A percentile compares a stretch with the other conserved stretches of the same genome.
Conservation (phyloP, 1,140 invertebrate genomes). For the Wasmannia auropunctata region DNA sequence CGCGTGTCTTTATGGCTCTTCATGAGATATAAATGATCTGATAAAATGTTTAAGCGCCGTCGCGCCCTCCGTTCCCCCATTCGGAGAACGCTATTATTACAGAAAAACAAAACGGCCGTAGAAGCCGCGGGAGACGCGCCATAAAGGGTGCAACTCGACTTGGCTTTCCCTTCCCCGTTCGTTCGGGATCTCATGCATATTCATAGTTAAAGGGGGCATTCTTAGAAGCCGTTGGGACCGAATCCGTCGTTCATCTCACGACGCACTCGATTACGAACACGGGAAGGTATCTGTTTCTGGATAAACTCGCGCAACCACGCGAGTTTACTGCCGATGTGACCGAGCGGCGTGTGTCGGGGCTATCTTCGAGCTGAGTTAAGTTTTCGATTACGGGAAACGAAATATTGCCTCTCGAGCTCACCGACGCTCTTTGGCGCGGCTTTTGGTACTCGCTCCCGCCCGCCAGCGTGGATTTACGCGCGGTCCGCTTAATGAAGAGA, state of each 20-base stretch:
- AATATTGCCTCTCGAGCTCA: neutral
- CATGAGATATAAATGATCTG: slow-evolving; percentile 80
- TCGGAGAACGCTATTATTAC: slow-evolving; percentile 68
- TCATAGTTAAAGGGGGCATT: slow-evolving; percentile 76
- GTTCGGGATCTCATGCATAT: slow-evolving; percentile 77
- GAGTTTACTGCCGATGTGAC: neutral
- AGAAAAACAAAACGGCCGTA: slow-evolving; percentile 67
- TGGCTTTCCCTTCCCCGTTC: slow-evolving; percentile 47
- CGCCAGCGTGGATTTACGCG: neutral
- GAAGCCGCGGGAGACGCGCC: slow-evolving; percentile 60
- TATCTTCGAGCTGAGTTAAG: neutral
- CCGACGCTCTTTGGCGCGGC: neutral
- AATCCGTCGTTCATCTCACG: slow-evolving; percentile 66
- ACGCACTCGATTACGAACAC: slow-evolving; percentile 43
- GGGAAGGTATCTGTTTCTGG: neutral
- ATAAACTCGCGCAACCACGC: neutral
- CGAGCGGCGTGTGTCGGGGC: neutral
- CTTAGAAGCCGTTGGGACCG: slow-evolving; percentile 71
- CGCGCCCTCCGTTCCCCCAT: slow-evolving; percentile 47
- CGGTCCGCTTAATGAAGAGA: slow-evolving; percentile 31
- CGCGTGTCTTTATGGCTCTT: slow-evolving; percentile 76
- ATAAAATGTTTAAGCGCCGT: slow-evolving; percentile 78
- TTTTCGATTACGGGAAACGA: slow-evolving; percentile 12
- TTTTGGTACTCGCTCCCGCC: neutral
- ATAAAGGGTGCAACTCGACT: slow-evolving; percentile 17